phyloP scores from a whole-genome alignment of 1,140 invertebrate genomes.

The Megathymus violae region DNA sequence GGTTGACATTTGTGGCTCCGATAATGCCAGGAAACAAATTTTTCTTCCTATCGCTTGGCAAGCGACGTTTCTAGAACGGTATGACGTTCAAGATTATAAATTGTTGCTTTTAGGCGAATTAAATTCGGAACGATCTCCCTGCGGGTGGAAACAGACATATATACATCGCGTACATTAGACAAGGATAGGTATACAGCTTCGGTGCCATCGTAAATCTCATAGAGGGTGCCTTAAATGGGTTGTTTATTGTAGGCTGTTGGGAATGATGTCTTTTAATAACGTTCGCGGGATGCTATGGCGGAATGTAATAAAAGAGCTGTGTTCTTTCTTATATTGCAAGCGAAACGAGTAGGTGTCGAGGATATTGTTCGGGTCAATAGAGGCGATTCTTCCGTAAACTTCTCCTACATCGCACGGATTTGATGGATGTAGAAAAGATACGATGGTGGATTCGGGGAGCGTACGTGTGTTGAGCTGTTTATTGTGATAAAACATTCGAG shows the following conservation, averaged over 20 bases:
- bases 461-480: slow-evolving; percentile 5
- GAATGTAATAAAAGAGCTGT: slow-evolving; percentile 51
- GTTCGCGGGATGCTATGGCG: no score
- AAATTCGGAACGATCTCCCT: slow-evolving; percentile 52
- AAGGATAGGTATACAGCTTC: slow-evolving; percentile 30
- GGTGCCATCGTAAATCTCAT: slow-evolving; percentile 47
- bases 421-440: slow-evolving; percentile 21
- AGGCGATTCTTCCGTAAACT: slow-evolving; percentile 30
- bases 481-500: slow-evolving; percentile 1
- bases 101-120: slow-evolving; percentile 70
- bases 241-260: slow-evolving; percentile 63
- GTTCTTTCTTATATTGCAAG: slow-evolving; percentile 40
- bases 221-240: slow-evolving; percentile 54
- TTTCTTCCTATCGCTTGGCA: slow-evolving; percentile 28
- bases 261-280: slow-evolving; percentile 69
- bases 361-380: slow-evolving; percentile 38
- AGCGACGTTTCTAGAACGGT: slow-evolving; percentile 20
- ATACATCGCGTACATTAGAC: slow-evolving; percentile 12
- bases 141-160: slow-evolving; percentile 42
- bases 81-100: slow-evolving; percentile 58
- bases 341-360: slow-evolving; percentile 30
- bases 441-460: background rate
- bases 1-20: slow-evolving; percentile 15
- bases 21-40: slow-evolving; percentile 10
- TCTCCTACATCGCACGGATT: background rate